Evolutionary conservation across 2,113 vertebrate genomes (phyloP).

Genomic region (Xenopus borealis): DNA sequence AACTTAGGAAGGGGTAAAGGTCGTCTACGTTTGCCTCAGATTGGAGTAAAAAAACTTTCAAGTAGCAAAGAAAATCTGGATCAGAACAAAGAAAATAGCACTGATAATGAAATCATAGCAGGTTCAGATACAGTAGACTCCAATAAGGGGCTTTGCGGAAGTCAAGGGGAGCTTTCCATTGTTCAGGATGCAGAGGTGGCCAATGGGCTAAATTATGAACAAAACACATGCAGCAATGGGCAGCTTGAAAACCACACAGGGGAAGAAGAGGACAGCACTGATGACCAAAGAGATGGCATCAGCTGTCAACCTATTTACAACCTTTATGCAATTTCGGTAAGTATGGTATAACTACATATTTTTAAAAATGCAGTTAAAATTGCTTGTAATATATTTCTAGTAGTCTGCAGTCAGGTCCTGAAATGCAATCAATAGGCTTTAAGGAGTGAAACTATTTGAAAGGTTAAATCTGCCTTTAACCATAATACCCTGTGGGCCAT

Average conservation of each 20-base stretch:
- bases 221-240: conserved; percentile 65
- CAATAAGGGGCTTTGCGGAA: conserved; percentile 54
- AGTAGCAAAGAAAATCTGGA: conserved; percentile 91
- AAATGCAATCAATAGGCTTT: too few relatives aligned
- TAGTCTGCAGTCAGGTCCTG: too few relatives aligned
- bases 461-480: too few relatives aligned
- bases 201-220: conserved; percentile 78
- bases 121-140: conserved; percentile 57
- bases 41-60: conserved; percentile 84
- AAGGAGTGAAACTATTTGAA: too few relatives aligned
- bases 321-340: conserved; percentile 98
- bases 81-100: conserved; percentile 63
- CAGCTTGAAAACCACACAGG: conserved; percentile 67
- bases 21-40: conserved; percentile 84
- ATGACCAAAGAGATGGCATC: conserved; percentile 80
- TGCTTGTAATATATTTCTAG: too few relatives aligned
- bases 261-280: conserved; percentile 68
- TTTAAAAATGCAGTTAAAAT: too few relatives aligned
- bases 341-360: conserved; percentile 29
- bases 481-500: too few relatives aligned
- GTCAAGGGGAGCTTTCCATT: conserved; percentile 65
- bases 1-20: conserved; percentile 77
- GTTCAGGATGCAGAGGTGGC: conserved; percentile 74
- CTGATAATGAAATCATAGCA: conserved; percentile 62
- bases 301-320: conserved; percentile 89